Percentiles rank a stretch among this genome's conserved stretches.
Evolutionary conservation across 2,888 invertebrate species (phyloP).

Genomic region (Agriopis marginaria): DNA sequence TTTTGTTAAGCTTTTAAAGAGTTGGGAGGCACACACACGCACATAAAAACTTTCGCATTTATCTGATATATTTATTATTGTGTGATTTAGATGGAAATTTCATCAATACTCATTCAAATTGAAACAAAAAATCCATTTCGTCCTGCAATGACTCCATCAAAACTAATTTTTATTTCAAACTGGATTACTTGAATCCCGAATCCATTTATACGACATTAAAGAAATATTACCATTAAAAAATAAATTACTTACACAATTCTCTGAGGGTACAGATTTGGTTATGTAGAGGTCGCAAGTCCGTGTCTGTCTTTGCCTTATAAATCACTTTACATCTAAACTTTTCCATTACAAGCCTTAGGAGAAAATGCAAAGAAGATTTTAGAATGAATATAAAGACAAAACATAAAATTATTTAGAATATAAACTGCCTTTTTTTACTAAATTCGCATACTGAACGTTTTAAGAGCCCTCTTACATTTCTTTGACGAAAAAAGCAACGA

Average conservation of each 20-base stretch:
- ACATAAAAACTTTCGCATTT: too few species aligned
- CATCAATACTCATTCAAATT: too few species aligned
- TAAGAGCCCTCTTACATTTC: too few species aligned
- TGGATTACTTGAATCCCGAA: conserved; percentile 19
- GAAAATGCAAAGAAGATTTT: conserved; percentile 44
- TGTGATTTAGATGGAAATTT: too few species aligned
- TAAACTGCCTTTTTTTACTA: neutral
- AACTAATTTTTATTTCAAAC: conserved; percentile 18
- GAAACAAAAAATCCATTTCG: conserved; percentile 9
- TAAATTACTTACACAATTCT: conserved; percentile 43
- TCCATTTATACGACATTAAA: conserved; percentile 31
- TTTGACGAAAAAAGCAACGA: too few species aligned
- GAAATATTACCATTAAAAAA: conserved; percentile 37
- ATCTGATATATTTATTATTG: too few species aligned
- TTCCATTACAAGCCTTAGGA: conserved; percentile 79
- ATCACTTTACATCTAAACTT: conserved; percentile 84
- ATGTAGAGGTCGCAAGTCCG: conserved; percentile 69
- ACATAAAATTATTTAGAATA: neutral
- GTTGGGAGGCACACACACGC: too few species aligned
- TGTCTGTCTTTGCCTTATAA: conserved; percentile 77
- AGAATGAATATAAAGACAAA: neutral
- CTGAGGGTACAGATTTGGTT: conserved; percentile 57
- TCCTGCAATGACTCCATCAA: conserved; percentile 26
- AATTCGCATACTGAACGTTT: neutral
- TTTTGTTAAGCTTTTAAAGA: too few species aligned